Conservation (phyloP, 2,113 vertebrate genomes). For the Apodemus speciosus region DNA sequence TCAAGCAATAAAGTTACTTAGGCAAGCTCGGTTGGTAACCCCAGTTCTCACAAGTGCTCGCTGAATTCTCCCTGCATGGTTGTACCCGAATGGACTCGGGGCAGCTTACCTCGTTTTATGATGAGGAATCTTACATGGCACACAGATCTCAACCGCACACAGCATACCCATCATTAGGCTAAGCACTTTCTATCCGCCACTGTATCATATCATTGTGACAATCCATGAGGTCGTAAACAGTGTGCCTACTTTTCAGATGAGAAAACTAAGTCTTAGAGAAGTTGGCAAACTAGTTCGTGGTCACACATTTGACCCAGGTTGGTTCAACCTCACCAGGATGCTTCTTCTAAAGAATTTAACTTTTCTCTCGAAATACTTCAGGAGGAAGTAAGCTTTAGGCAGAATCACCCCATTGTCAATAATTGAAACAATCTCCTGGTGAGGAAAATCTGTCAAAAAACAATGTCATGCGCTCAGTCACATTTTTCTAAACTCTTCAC, state of each 20-base stretch:
- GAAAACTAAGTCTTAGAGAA: slow-evolving; percentile 24
- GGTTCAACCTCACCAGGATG: not conserved
- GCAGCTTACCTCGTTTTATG: not conserved
- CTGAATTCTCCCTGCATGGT: not conserved
- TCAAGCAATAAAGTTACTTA: not conserved
- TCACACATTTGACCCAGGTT: not conserved
- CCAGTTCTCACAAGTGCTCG: not conserved
- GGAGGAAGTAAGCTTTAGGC: not conserved
- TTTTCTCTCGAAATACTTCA: slow-evolving; percentile 7
- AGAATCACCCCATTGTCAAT: not conserved
- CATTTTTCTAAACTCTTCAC: not conserved
- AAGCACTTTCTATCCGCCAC: not conserved
- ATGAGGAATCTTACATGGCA: not conserved
- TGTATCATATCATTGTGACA: not conserved
- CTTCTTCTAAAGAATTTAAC: not conserved
- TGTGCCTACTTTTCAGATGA: not conserved
- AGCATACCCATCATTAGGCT: not conserved
- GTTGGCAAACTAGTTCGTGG: not conserved
- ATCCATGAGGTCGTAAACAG: not conserved
- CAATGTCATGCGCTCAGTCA: not conserved
- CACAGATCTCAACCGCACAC: not conserved
- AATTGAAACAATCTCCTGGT: not conserved
- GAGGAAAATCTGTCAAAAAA: not conserved
- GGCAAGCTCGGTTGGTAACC: not conserved
- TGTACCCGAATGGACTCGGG: not conserved